phyloP scores from a whole-genome alignment of 2,797 vertebrate species.

The Nyctibius grandis region DNA sequence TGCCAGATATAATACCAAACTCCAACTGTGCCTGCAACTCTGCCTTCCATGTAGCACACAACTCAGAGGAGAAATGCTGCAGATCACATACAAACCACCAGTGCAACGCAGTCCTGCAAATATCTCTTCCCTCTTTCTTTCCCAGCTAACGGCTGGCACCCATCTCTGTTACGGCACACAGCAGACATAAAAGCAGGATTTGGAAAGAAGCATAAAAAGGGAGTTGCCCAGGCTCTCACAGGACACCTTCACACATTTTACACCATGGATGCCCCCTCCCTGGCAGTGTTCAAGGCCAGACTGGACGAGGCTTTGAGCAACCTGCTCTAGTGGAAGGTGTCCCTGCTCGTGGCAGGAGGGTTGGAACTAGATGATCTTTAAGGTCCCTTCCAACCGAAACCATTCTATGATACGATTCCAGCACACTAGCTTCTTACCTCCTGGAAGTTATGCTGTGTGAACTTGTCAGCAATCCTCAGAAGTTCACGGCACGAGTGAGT shows the following conservation, averaged over 20 bases:
- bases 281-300: too few relatives aligned
- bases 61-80: not conserved
- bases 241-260: not conserved
- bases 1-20: not conserved
- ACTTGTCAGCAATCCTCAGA: slow-evolving; percentile 97
- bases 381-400: too few relatives aligned
- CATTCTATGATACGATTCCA: too few relatives aligned
- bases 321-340: too few relatives aligned
- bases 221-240: not conserved
- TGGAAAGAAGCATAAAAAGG: not conserved
- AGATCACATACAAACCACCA: not conserved
- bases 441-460: slow-evolving; percentile 99
- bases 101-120: not conserved
- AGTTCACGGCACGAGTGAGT: slow-evolving; percentile 97
- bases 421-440: slow-evolving; percentile 81
- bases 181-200: not conserved
- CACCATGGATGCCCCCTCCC: too few relatives aligned
- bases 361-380: too few relatives aligned
- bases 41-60: not conserved
- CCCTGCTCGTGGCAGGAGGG: too few relatives aligned
- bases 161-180: not conserved
- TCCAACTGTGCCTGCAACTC: not conserved
- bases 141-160: not conserved
- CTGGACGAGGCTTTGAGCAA: too few relatives aligned
- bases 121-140: not conserved